Conservation (phyloP, 2,797 vertebrate genomes). For the Furcifer pardalis region DNA sequence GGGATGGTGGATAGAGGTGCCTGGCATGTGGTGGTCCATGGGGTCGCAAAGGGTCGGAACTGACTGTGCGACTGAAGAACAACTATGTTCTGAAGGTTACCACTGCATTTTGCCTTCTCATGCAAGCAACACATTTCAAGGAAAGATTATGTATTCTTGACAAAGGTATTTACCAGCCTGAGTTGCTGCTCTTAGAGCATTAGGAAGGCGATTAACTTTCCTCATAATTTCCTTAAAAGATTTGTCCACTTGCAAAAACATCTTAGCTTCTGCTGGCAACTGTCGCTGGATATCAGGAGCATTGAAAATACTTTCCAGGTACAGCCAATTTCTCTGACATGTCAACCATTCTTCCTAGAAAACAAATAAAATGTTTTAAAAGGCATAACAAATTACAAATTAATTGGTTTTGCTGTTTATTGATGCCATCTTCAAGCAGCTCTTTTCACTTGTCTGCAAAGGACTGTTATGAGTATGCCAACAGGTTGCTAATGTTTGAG, state of each 20-base stretch:
- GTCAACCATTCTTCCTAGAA: slow-evolving; percentile 84
- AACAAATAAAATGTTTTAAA: not conserved
- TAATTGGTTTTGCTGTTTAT: not conserved
- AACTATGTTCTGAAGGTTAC: no score
- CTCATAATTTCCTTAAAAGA: slow-evolving; percentile 88
- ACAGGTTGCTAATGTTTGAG: not conserved
- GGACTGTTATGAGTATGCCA: not conserved
- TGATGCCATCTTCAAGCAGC: not conserved
- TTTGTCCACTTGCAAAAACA: slow-evolving; percentile 87
- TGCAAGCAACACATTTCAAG: not conserved
- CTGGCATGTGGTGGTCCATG: no score
- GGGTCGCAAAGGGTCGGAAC: no score
- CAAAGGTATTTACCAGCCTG: slow-evolving; percentile 74
- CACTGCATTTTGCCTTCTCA: not conserved
- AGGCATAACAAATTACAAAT: not conserved
- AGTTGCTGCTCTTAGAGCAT: slow-evolving; percentile 80
- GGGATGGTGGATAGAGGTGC: no score
- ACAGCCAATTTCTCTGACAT: slow-evolving; percentile 88
- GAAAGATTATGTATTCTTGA: not conserved
- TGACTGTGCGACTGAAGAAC: no score
- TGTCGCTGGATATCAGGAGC: slow-evolving; percentile 86
- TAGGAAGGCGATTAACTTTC: slow-evolving; percentile 81
- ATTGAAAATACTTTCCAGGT: slow-evolving; percentile 87
- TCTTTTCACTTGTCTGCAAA: not conserved
- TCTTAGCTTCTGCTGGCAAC: slow-evolving; percentile 84